Evolutionary conservation across 2,888 invertebrate genomes (phyloP), one percentile per base, ranked within the genome.

Genomic region (Stenurella melanura): DNA sequence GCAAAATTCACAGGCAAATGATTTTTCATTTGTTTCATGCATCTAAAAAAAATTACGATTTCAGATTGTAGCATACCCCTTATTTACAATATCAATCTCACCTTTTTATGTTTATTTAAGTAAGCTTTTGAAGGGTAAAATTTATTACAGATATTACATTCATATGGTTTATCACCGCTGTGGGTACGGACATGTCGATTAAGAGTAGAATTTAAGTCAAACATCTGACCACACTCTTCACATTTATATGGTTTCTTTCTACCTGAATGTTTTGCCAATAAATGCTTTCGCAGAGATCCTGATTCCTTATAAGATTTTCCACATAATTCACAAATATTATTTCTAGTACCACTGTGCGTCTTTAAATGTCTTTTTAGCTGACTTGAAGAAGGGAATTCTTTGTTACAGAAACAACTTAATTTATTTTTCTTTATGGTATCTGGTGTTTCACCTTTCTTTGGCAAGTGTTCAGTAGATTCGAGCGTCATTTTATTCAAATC

Each of bases 261-360:
- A 19, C 19, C 19, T 6, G 19, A 58, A 19, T 58, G 58, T 12
- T 58, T 58, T 3, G 58, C 18, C 12, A 58, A 58, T 9, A 58
- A 58, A 58, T 58, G 58, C 19, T 58, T 58, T 18, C 15, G 18
- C 21, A 58, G 19, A 3, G 58, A 58, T 7, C 58, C 21, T 18
- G 15, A 58, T 19, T 58, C 58, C 21, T 58, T 58, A 58, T 58
- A 58, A 58, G 58, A 58, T 12, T 58, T 58, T 58, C 58, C 58
- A 58, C 58, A 58, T 18, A 58, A 19, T 3, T 58, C 58, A 21
- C 58, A 58, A 15, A 19, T 12, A 58, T 21, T 11, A 18, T 21
- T 18, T 58, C 58, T 58, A 50, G 6, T 50, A 1, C 0, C 7
- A 12, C 58, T 21, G 21, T 58, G 58, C 1, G 19, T 58, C 1